Evolutionary conservation across 1,140 invertebrate genomes (phyloP), one percentile per base, ranked within the genome.

Genomic region (Plutomurus gul): DNA sequence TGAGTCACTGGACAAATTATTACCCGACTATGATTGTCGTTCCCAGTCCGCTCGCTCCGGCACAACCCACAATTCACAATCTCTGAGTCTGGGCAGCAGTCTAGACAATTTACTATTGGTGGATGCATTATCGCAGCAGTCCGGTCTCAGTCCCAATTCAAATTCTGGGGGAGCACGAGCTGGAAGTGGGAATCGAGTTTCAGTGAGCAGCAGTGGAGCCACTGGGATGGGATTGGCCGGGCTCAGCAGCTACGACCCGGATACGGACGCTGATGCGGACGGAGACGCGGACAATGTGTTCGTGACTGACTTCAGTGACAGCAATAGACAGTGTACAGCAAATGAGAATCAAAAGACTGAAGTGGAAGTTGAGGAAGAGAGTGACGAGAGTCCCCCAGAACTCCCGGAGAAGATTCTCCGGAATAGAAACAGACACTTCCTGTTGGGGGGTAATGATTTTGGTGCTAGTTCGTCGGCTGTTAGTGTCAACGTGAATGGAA

Each of bases 41-140:
- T 75, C 76, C 13, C 73, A 81, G 11, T 78, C 77, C 6, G 70
- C 47, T 0, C 13, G 56, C 30, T 75, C 74, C 1, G 80, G 77
- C 6, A 77, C 77, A 60, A 83, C 77, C 47, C 82, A 83, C 18
- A 77, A 76, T 72, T 83, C 82, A 7, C 81, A 82, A 37, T 79
- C 77, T 8, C 33, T 83, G 20, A 83, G 82, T 65, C 39, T 83
- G 11, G 83, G 78, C 16, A 75, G 65, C 18, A 77, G 72, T 40
- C 60, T 84, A 27, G 83, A 84, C 47, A 84, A 84, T 76, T 56
- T 84, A 18, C 75, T 84, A 3, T 46, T 84, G 0, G 81, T 84
- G 2, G 83, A 82, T 36, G 77, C 80, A 8, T 51, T 78, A 20
- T 78, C 75, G 36, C 72, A 76, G 39, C 78, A 80, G 36, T 82